Evolutionary conservation across 2,888 invertebrate genomes (phyloP).

Genomic region (Adelognathus sp.): DNA sequence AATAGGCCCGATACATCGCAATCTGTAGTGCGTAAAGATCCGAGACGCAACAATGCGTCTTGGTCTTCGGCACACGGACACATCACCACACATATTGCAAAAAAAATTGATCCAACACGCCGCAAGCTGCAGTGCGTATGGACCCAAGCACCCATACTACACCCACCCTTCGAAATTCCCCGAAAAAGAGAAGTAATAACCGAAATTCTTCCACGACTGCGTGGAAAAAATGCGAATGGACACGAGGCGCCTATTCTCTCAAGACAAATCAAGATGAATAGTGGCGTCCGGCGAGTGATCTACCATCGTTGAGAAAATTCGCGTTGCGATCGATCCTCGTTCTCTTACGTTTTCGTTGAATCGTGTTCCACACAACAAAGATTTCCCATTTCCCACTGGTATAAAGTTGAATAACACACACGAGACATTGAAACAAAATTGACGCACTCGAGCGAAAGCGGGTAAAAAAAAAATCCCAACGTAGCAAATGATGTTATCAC

Average conservation of each 20-base stretch:
- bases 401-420: neutral
- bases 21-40: conserved; percentile 16
- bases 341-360: neutral
- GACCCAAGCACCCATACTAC: conserved; percentile 4
- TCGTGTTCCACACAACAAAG: conserved; percentile 5
- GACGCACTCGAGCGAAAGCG: neutral
- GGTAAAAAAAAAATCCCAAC: neutral
- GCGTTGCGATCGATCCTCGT: conserved; percentile 48
- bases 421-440: neutral
- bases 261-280: conserved; percentile 20
- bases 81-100: no score
- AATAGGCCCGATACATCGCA: neutral
- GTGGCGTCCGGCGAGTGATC: conserved; percentile 46
- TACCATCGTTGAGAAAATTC: conserved; percentile 35
- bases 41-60: no score
- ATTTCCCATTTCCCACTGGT: neutral
- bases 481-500: conserved; percentile 13
- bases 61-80: no score
- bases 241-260: neutral
- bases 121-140: conserved; percentile 5
- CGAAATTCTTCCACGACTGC: conserved; percentile 7
- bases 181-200: no score
- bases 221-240: conserved; percentile 5
- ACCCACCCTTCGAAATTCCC: conserved; percentile 2
- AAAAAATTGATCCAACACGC: conserved; percentile 8